These are phyloP conservation scores for Megalopta genalis DNA, from an alignment of 1,140 invertebrate species.

Conservation along the genomic window DNA sequence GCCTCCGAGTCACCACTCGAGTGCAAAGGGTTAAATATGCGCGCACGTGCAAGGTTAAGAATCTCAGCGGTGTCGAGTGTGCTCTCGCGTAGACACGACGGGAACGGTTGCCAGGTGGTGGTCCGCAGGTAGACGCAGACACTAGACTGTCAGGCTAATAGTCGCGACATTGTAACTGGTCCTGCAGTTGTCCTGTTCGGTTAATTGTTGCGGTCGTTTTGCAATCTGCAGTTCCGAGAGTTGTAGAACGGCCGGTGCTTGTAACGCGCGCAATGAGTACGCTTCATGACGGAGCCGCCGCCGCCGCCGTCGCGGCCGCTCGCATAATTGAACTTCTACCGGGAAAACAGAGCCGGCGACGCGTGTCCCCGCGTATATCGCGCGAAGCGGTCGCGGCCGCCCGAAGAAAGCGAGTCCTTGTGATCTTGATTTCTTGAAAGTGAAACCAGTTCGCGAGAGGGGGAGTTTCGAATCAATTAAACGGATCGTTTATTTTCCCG, in stretches of 20 bases:
- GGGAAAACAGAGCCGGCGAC: not conserved
- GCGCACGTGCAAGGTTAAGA: no score
- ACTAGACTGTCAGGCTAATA: slow-evolving; percentile 14
- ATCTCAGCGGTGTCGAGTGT: not conserved
- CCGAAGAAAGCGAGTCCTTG: slow-evolving; percentile 1
- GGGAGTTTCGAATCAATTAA: slow-evolving; percentile 3
- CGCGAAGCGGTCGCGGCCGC: not conserved
- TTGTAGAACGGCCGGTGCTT: not conserved
- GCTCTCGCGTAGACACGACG: not conserved
- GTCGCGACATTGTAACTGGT: not conserved
- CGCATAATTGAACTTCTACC: not conserved
- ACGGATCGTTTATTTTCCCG: not conserved
- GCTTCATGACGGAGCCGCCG: not conserved
- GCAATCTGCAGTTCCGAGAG: slow-evolving; percentile 13
- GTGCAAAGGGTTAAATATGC: no score
- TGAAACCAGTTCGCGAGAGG: slow-evolving; percentile 6
- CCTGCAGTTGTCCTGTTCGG: slow-evolving; percentile 16
- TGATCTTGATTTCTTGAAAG: slow-evolving; percentile 25
- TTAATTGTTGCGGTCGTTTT: slow-evolving; percentile 37
- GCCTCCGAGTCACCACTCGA: no score
- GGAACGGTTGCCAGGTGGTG: slow-evolving; percentile 4
- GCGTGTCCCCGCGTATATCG: no score
- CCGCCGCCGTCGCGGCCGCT: no score
- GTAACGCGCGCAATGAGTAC: not conserved
- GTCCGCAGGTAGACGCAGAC: not conserved